These are phyloP conservation scores for Phalloptychus januarius DNA, from an alignment of 2,797 vertebrate species.

Conservation along the genomic window DNA sequence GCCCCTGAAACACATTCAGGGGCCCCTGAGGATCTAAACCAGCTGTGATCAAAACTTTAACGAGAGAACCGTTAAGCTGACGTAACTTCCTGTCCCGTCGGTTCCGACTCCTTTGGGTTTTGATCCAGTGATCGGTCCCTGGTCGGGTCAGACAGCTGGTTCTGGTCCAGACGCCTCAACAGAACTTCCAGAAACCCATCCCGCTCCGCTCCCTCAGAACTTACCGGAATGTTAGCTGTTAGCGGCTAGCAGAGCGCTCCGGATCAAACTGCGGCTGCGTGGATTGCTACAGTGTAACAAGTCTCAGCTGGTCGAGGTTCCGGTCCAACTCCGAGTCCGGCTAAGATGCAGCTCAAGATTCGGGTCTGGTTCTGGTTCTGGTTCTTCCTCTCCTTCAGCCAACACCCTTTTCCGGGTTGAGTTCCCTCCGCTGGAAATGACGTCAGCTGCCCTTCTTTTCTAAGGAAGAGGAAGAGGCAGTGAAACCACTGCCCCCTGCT, in stretches of 20 bases:
- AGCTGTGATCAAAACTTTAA: neutral
- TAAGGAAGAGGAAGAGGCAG: too few relatives aligned
- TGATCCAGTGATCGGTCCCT: constrained; percentile 23
- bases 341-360: neutral
- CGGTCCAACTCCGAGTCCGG: neutral
- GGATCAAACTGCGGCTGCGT: neutral
- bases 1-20: too few relatives aligned
- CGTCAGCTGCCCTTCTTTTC: neutral
- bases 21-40: neutral
- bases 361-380: neutral
- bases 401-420: constrained; percentile 58
- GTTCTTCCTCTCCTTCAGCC: constrained; percentile 24
- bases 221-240: constrained; percentile 29
- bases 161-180: neutral
- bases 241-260: constrained; percentile 11
- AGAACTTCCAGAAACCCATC: neutral
- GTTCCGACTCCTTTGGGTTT: neutral
- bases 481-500: neutral
- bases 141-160: neutral
- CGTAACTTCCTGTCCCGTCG: neutral
- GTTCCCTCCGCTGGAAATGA: constrained; percentile 53
- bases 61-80: neutral
- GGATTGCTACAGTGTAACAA: neutral
- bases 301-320: neutral
- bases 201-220: constrained; percentile 18